Percentiles rank a stretch among this genome's conserved stretches.
phyloP scores from a whole-genome alignment of 2,888 invertebrate genomes.

The Noctua janthe region DNA sequence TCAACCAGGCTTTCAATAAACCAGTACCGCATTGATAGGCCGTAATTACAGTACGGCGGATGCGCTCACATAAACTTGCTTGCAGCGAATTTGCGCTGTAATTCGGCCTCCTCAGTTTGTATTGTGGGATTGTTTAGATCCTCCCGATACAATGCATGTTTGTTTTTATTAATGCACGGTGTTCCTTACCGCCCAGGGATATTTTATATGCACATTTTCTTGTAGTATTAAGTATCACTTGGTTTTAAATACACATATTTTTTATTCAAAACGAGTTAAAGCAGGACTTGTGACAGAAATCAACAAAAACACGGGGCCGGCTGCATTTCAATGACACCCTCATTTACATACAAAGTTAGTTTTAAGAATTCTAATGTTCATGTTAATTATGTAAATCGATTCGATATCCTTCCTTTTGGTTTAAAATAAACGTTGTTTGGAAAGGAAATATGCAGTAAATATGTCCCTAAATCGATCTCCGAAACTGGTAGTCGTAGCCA shows the following conservation, averaged over 20 bases:
- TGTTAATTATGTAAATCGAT: constrained; percentile 86
- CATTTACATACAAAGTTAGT: constrained; percentile 88
- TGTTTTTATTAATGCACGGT: constrained; percentile 70
- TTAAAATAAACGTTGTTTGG: constrained; percentile 69
- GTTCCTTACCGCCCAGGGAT: constrained; percentile 56
- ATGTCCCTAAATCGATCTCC: constrained; percentile 39
- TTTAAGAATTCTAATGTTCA: constrained; percentile 77
- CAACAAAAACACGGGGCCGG: constrained; percentile 73
- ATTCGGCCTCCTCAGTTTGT: constrained; percentile 78
- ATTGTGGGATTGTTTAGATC: constrained; percentile 82
- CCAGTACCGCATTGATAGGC: constrained; percentile 88
- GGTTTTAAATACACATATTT: constrained; percentile 48
- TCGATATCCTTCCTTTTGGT: constrained; percentile 82
- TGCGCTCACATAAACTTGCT: constrained; percentile 78
- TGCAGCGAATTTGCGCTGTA: constrained; percentile 82
- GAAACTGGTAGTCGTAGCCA: constrained; percentile 53
- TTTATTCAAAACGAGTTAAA: constrained; percentile 47
- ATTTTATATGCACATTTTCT: constrained; percentile 60
- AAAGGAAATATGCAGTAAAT: constrained; percentile 78
- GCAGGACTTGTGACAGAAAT: constrained; percentile 56
- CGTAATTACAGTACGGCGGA: constrained; percentile 86
- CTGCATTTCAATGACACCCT: constrained; percentile 78
- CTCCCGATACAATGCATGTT: constrained; percentile 70
- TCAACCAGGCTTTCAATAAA: constrained; percentile 87
- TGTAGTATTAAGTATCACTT: constrained; percentile 57